Base-by-base conservation (phyloP, 2,888 invertebrate genomes). In the Lydus trimaculatus region DNA sequence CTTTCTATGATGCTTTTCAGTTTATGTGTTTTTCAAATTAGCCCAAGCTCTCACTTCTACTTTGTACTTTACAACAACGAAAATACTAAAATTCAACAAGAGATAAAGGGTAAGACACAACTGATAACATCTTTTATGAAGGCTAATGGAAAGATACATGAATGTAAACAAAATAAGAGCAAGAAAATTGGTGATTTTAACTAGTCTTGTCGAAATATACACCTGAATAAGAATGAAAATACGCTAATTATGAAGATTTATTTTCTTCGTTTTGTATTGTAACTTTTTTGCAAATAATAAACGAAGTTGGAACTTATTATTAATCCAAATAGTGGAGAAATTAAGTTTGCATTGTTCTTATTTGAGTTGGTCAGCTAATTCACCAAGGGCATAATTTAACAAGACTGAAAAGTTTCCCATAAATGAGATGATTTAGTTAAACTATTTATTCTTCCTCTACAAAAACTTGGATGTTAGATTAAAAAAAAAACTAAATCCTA, bases 1-100 rank as follows among this genome's bases (percentile, higher is more conserved):
- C 76, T 23, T 25, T 77, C 75, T 70, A 72, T 71, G 72, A 67
- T 61, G 76, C 76, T 76, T 72, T 73, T 70, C 65, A 70, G 71
- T 77, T 80, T 81, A 80, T 78, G 80, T 77, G 78, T 79, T 80
- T 79, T 75, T 79, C 76, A 79, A 82, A 82, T 81, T 79, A 77
- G 79, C 79, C 76, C 73, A 73, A 72, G 72, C 74, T 76, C 73
- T 75, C 73, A 74, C 73, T 75, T 77, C 72, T 73, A 71, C 67
- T 69, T 73, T 69, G 58, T 70, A 69, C 67, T 73, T 74, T 76
- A 73, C 71, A 73, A 74, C 69, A 67, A 56, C 11, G 25, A 28
- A 15, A 67, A 68, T 65, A 61, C 64, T 71, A 71, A 71, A 71
- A 68, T 71, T 63, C 60, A 33, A 33, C 68, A 71, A 56, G 28